These are phyloP conservation scores for Mustela lutreola DNA, from an alignment of 2,113 vertebrate species.

Conservation along the genomic window DNA sequence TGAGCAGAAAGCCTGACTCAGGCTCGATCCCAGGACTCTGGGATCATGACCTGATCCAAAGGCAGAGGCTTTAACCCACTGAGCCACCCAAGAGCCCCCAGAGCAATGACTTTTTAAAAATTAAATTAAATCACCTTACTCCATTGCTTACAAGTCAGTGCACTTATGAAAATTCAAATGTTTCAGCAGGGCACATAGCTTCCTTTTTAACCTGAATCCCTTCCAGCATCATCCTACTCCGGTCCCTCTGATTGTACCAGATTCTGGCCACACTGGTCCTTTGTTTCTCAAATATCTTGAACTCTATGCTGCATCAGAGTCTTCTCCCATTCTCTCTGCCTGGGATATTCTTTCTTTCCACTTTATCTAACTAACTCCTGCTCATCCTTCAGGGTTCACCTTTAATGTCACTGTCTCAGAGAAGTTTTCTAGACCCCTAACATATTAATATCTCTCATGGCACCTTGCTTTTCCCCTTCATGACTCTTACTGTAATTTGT, in stretches of 20 bases:
- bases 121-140: not conserved
- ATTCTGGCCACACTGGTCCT: not conserved
- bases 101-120: not conserved
- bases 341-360: not conserved
- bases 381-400: not conserved
- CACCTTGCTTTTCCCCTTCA: not conserved
- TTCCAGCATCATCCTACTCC: not conserved
- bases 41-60: too few species aligned
- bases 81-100: too few species aligned
- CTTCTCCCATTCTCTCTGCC: not conserved
- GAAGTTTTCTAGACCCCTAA: not conserved
- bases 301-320: not conserved
- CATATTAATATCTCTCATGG: not conserved
- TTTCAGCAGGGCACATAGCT: not conserved
- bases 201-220: too few species aligned
- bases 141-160: not conserved
- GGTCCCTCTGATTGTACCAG: fast-evolving
- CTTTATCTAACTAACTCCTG: not conserved
- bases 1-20: too few species aligned
- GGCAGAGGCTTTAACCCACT: too few species aligned
- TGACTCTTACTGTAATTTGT: too few species aligned
- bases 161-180: not conserved
- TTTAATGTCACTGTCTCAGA: not conserved
- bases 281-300: not conserved
- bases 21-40: too few species aligned